phyloP scores from a whole-genome alignment of 2,113 vertebrate genomes.

The Pan paniscus region DNA sequence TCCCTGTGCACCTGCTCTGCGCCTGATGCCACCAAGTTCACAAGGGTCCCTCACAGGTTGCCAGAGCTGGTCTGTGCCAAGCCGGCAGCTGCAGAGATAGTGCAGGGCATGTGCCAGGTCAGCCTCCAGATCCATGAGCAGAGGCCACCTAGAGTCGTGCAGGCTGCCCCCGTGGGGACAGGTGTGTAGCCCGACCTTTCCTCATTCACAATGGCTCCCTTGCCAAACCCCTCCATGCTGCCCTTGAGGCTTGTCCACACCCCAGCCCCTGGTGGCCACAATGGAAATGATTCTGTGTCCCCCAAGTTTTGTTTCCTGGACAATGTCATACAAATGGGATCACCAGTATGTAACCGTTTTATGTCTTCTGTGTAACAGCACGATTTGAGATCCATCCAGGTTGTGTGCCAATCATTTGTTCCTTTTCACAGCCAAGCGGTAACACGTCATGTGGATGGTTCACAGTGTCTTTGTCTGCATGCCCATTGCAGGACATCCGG shows the following conservation, averaged over 20 bases:
- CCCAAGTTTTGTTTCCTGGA: fast-evolving
- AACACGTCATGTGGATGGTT: fast-evolving
- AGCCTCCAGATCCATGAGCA: fast-evolving
- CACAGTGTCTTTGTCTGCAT: fast-evolving
- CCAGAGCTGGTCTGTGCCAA: fast-evolving
- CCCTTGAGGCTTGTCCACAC: background rate
- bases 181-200: background rate
- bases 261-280: fast-evolving
- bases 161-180: background rate
- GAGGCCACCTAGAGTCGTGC: background rate
- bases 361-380: fast-evolving
- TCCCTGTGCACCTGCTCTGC: background rate
- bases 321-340: fast-evolving
- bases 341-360: fast-evolving
- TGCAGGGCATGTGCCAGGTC: fast-evolving
- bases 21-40: background rate
- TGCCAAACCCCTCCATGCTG: background rate
- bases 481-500: fast-evolving
- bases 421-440: fast-evolving
- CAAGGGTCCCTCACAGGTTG: background rate
- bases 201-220: fast-evolving
- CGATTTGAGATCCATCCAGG: fast-evolving
- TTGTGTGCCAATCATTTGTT: fast-evolving
- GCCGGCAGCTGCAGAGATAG: background rate
- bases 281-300: no score